phyloP scores from a whole-genome alignment of 1,140 invertebrate genomes.

The Bactericera cockerelli region DNA sequence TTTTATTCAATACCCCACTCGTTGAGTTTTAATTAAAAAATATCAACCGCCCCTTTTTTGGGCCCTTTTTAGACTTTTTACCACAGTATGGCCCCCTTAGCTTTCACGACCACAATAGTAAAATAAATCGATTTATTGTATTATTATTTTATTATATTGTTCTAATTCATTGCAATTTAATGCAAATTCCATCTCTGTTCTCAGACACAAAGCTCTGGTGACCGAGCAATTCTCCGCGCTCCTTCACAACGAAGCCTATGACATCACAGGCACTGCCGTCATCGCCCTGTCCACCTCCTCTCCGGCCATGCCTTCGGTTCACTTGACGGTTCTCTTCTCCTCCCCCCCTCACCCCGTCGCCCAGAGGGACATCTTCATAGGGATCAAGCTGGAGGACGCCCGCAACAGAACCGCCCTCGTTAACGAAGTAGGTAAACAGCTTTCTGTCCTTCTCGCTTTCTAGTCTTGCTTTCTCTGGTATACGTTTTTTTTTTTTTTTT shows the following conservation, averaged over 20 bases:
- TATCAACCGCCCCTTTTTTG: no score
- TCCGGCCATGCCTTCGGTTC: constrained; percentile 59
- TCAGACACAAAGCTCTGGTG: constrained; percentile 37
- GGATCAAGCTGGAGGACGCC: background rate
- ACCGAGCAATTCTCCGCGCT: constrained; percentile 71
- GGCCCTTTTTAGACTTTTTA: no score
- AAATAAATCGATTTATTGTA: no score
- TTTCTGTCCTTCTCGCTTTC: no score
- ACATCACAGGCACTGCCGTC: constrained; percentile 66
- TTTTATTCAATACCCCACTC: no score
- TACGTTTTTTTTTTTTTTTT: no score
- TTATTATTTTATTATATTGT: no score
- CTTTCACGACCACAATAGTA: no score
- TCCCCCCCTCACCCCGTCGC: background rate
- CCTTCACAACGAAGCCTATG: constrained; percentile 34
- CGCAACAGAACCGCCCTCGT: background rate
- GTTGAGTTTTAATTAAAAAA: no score
- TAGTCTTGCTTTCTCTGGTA: no score
- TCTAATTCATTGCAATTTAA: no score
- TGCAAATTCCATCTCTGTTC: background rate
- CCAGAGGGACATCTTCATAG: background rate
- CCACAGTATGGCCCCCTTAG: no score
- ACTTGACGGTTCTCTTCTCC: constrained; percentile 58
- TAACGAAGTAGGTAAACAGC: constrained; percentile 7
- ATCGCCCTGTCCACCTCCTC: constrained; percentile 59